Conservation (phyloP, 2,888 invertebrate genomes). For the Lithophane socia region DNA sequence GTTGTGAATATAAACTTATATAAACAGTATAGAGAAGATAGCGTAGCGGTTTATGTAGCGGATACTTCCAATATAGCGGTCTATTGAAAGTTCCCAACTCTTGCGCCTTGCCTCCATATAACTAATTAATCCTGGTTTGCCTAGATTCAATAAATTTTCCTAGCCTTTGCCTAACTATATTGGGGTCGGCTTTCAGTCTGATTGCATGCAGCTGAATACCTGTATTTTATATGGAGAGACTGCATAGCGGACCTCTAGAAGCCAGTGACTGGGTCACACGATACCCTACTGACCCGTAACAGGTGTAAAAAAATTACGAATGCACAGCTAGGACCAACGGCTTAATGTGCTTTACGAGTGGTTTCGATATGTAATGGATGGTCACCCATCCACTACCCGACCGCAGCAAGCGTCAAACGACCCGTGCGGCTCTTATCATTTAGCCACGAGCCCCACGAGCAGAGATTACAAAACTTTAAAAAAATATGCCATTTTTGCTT, state of each 20-base stretch:
- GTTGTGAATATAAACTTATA: not conserved
- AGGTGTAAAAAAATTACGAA: not conserved
- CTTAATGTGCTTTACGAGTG: too few species aligned
- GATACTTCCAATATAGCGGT: slow-evolving; percentile 1
- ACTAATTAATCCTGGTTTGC: not conserved
- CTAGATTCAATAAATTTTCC: not conserved
- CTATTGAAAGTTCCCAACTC: not conserved
- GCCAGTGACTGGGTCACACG: not conserved
- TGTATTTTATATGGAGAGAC: not conserved
- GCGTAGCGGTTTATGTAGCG: not conserved
- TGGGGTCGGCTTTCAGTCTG: not conserved
- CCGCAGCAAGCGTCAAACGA: too few species aligned
- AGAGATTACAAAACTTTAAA: too few species aligned
- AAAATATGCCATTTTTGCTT: too few species aligned
- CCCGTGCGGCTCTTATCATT: too few species aligned
- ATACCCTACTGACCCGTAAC: too few species aligned
- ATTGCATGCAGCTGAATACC: not conserved
- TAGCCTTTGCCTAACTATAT: not conserved
- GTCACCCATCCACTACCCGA: too few species aligned
- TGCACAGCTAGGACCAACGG: not conserved
- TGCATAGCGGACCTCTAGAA: not conserved
- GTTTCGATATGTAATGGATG: too few species aligned
- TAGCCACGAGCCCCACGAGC: too few species aligned
- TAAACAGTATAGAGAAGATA: slow-evolving; percentile 7
- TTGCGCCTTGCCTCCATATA: not conserved